Evolutionary conservation across 1,140 invertebrate species (phyloP).

Genomic region (Gonioctena quinquepunctata): DNA sequence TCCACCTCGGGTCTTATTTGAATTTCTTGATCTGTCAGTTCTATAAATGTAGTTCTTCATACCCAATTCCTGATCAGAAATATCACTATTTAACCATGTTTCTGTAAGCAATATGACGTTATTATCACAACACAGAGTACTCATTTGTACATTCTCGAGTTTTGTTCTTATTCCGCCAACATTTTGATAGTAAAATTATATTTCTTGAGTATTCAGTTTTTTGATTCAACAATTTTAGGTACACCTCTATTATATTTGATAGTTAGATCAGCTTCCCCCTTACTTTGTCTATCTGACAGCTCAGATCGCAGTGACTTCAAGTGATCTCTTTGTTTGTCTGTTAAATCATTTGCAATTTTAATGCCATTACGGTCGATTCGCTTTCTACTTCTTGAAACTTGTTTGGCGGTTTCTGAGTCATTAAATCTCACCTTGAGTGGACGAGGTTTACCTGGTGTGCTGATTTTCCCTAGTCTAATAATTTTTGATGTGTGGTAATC

Average conservation of each 20-base stretch:
- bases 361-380: too few species aligned
- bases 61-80: not conserved
- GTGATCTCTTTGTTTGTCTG: constrained; percentile 5
- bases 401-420: too few species aligned
- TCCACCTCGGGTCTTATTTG: constrained; percentile 4
- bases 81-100: constrained; percentile 11
- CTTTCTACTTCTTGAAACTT: too few species aligned
- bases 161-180: constrained; percentile 9
- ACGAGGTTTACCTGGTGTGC: too few species aligned
- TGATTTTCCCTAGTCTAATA: too few species aligned
- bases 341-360: too few species aligned
- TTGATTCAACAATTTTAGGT: constrained; percentile 4
- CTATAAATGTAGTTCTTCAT: not conserved
- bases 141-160: not conserved
- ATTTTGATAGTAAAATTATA: constrained; percentile 6
- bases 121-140: not conserved
- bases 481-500: too few species aligned
- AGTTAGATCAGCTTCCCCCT: not conserved
- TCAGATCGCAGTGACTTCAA: not conserved
- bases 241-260: not conserved
- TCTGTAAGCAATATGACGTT: not conserved
- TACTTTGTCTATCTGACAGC: not conserved
- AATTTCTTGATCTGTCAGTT: constrained; percentile 3
- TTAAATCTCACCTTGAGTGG: too few species aligned
- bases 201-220: not conserved